Base-by-base conservation (phyloP, 2,113 vertebrate genomes). In the Empidonax alnorum region DNA sequence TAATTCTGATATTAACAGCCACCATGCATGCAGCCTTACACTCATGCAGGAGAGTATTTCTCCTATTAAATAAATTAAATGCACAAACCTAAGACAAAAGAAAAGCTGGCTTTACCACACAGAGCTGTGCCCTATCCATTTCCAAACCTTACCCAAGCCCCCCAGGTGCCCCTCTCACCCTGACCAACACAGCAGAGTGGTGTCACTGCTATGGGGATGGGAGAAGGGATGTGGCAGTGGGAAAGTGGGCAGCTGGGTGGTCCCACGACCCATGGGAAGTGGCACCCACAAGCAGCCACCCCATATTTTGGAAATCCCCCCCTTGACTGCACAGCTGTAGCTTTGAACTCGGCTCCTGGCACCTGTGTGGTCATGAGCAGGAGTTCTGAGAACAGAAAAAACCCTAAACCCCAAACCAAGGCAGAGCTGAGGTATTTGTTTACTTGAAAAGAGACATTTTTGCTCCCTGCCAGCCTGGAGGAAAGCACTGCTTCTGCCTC, bases 141-240 rank as follows among this genome's bases (percentile, higher is more conserved):
- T 20, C 62, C 49, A 61, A 88, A 68, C 33, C 28, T 21, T 4
- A 42, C 47, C 23, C 42, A 69, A 89, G 27, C 2, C 14, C 33
- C 27, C 5, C 1, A 1, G 7, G 23, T 50, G 47, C 8, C 47
- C 42, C 27, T 65, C 27, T 61, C 4, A 1, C 39, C 53, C 50
- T 2, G 3, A 52, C 16, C 2, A 46, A 53, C 44, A 33, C 18
- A 58, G 30, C 18, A 50, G 27, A 35, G 0, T 31, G 63, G 13
- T 2, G 9, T 44, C 63, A 76, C 25, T 0, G 0, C 42, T 35
- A 24, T 2, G 1, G 37, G 56, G 47, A 81, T 2, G 3, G 37
- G 7, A 49, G 23, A 8, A 33, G 23, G 18, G 56, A 66, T 66
- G 69, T 19, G 42, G 23, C 3, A 0, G 14, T 2, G 47, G 42